Base-by-base conservation (phyloP, 2,888 invertebrate species). In the Candidula unifasciata region DNA sequence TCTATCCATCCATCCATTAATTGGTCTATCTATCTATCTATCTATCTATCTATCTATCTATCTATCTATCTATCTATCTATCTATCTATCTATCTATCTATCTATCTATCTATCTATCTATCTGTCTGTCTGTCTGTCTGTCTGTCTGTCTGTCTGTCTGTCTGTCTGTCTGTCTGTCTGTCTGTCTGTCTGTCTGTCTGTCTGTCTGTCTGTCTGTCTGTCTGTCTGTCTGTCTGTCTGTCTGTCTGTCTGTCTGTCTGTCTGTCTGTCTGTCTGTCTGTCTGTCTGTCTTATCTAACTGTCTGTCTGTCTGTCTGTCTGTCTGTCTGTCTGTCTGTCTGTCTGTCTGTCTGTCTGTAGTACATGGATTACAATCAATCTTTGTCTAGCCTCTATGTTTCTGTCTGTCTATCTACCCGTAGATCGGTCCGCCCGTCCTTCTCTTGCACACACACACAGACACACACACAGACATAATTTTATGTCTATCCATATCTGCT, bases 111-210 rank as follows among this genome's bases (percentile, higher is more conserved):
- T 73, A 24, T 73, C 44, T 73, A 18, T 73, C 44, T 37, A 24
- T 73, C 73, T 73, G 24, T 73, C 74, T 74, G 8, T 74, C 74
- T 74, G 10, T 74, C 74, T 74, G 10, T 74, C 74, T 74, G 10
- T 74, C 74, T 74, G 10, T 74, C 74, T 74, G 10, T 74, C 74
- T 74, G 10, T 74, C 74, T 74, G 10, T 74, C 74, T 74, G 13
- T 74, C 74, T 74, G 10, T 74, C 74, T 60, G 18, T 60, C 60
- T 60, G 21, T 60, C 60, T 60, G 21, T 60, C 54, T 54, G 18
- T 60, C 18, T 60, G 60, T 60, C 60, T 60, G 60, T 60, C 60
- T 60, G 60, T 60, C 60, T 60, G 60, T 60, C 60, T 60, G 60
- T 60, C 60, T 60, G 60, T 60, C 60, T 60, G 60, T 60, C 60